Conservation (phyloP, 2,797 vertebrate species). For the Coendou prehensilis region DNA sequence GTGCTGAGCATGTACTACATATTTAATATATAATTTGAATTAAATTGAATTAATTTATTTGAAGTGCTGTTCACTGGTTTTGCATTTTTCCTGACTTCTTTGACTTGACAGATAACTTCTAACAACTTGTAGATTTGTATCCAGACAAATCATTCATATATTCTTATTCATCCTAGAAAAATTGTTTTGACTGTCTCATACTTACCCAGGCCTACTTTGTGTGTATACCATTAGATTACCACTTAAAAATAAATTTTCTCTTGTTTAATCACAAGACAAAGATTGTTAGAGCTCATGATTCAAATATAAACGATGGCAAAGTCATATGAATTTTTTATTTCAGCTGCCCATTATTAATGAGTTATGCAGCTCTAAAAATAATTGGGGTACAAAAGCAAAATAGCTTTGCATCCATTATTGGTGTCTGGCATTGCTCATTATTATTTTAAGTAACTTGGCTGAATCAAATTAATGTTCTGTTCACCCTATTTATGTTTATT, state of each 20-base stretch:
- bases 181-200: constrained; percentile 67
- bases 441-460: constrained; percentile 48
- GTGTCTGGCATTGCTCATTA: constrained; percentile 22
- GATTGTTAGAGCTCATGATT: constrained; percentile 49
- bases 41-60: constrained; percentile 65
- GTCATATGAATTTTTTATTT: constrained; percentile 64
- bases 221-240: constrained; percentile 49
- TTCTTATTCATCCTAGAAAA: not conserved
- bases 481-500: constrained; percentile 41
- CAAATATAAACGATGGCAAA: constrained; percentile 71
- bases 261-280: constrained; percentile 70
- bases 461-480: constrained; percentile 19
- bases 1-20: not conserved
- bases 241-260: constrained; percentile 73
- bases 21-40: constrained; percentile 43
- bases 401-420: constrained; percentile 55
- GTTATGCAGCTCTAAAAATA: constrained; percentile 76
- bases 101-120: constrained; percentile 66
- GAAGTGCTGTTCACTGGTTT: constrained; percentile 16
- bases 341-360: constrained; percentile 66
- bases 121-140: not conserved
- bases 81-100: constrained; percentile 33
- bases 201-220: not conserved
- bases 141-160: constrained; percentile 37
- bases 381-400: constrained; percentile 63